A percentile compares a stretch with the other conserved stretches of the same genome.
These are phyloP conservation scores for Pangasius mekongensis DNA, from an alignment of 2,797 vertebrate species.

Conservation along the genomic window DNA sequence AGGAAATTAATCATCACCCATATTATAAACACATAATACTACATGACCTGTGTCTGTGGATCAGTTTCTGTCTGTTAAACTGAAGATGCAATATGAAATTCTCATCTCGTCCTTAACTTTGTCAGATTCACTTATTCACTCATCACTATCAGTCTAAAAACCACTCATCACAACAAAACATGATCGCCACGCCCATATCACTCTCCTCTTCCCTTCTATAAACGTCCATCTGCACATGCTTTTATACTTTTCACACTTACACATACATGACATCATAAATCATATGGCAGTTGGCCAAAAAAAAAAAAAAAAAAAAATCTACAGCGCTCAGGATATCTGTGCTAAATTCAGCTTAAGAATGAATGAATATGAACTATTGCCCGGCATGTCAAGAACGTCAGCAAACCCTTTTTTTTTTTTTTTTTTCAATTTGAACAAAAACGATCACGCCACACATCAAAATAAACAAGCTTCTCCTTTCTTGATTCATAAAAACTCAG, in stretches of 20 bases:
- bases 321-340: neutral
- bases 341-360: neutral
- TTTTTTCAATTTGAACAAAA: neutral
- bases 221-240: neutral
- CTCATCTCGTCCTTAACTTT: neutral
- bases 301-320: neutral
- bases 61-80: neutral
- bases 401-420: neutral
- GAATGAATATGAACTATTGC: neutral
- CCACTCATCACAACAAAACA: neutral
- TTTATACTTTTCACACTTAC: neutral
- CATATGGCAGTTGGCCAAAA: neutral
- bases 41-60: neutral
- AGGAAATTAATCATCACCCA: neutral
- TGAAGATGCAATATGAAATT: neutral
- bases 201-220: neutral
- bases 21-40: neutral
- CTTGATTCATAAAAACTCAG: conserved; percentile 19
- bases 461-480: neutral
- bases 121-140: neutral
- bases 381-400: neutral
- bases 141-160: neutral
- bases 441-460: neutral
- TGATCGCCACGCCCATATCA: neutral
- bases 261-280: neutral